Conservation (phyloP, 2,113 vertebrate genomes). For the Phasianus colchicus region DNA sequence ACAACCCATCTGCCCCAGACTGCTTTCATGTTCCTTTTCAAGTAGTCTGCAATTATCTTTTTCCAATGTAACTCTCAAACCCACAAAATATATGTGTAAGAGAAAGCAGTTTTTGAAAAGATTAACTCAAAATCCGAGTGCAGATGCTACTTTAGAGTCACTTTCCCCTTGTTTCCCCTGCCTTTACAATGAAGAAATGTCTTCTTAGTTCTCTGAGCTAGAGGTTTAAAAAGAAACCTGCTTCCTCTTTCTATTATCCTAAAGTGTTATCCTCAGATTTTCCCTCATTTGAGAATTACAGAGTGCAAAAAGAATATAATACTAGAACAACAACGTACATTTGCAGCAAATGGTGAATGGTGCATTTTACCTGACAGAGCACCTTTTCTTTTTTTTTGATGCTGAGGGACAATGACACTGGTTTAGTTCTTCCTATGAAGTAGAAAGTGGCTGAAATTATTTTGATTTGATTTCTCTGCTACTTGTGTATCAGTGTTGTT, state of each 20-base stretch:
- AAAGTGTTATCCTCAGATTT: background rate
- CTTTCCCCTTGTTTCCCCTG: background rate
- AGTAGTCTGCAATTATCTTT: background rate
- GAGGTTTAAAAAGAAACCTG: background rate
- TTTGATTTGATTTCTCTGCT: conserved; percentile 25
- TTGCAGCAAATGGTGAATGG: background rate
- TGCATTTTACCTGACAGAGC: background rate
- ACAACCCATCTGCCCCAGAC: background rate
- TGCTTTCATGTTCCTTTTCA: background rate
- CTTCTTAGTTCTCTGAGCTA: background rate
- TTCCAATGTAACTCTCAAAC: background rate
- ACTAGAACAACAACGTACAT: background rate
- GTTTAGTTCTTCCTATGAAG: background rate
- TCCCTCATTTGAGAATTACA: background rate
- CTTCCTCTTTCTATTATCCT: background rate
- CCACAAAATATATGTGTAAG: background rate
- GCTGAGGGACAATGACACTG: background rate
- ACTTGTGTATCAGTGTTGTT: background rate
- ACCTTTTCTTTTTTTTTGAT: background rate
- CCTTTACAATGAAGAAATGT: background rate
- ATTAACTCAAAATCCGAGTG: background rate
- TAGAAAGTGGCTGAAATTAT: background rate
- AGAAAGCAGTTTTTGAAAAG: background rate
- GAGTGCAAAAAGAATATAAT: background rate
- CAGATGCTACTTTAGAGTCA: background rate